phyloP scores from a whole-genome alignment of 2,888 invertebrate genomes.

The Platycheirus rosarum region DNA sequence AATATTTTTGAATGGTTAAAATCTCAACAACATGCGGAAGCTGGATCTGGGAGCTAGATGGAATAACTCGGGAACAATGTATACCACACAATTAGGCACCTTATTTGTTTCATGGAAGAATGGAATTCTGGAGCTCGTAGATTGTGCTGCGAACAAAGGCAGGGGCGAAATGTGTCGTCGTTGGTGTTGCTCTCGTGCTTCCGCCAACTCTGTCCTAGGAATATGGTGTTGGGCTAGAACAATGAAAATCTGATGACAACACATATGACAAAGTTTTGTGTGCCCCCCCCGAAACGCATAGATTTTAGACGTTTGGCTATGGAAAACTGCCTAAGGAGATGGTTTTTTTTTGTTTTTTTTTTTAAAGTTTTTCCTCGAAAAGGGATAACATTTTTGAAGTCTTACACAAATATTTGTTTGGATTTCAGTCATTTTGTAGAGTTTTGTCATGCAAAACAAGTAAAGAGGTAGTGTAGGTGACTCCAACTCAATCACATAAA shows the following conservation, averaged over 20 bases:
- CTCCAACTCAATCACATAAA: too few species aligned
- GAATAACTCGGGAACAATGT: conserved; percentile 70
- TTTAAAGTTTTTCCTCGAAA: conserved; percentile 51
- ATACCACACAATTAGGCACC: conserved; percentile 74
- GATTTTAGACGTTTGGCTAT: conserved; percentile 23
- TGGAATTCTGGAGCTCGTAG: conserved; percentile 68
- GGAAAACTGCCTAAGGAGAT: conserved; percentile 18
- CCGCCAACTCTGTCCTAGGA: conserved; percentile 38
- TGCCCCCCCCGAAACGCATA: conserved; percentile 16
- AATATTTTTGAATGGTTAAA: conserved; percentile 68
- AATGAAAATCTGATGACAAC: conserved; percentile 60
- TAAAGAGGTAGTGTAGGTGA: neutral
- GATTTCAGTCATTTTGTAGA: conserved; percentile 38
- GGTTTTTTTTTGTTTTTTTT: conserved; percentile 44
- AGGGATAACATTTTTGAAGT: conserved; percentile 41
- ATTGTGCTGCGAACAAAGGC: conserved; percentile 61
- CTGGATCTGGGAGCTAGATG: conserved; percentile 9
- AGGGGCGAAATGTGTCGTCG: conserved; percentile 65
- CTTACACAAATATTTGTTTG: conserved; percentile 60
- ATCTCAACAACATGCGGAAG: conserved; percentile 45
- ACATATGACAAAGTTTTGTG: conserved; percentile 67
- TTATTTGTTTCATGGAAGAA: conserved; percentile 70
- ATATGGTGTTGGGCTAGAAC: conserved; percentile 57
- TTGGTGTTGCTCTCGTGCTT: conserved; percentile 59
- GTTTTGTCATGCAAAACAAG: neutral